These are phyloP conservation scores for Tapirus indicus DNA, from an alignment of 2,797 vertebrate genomes.

Conservation along the genomic window DNA sequence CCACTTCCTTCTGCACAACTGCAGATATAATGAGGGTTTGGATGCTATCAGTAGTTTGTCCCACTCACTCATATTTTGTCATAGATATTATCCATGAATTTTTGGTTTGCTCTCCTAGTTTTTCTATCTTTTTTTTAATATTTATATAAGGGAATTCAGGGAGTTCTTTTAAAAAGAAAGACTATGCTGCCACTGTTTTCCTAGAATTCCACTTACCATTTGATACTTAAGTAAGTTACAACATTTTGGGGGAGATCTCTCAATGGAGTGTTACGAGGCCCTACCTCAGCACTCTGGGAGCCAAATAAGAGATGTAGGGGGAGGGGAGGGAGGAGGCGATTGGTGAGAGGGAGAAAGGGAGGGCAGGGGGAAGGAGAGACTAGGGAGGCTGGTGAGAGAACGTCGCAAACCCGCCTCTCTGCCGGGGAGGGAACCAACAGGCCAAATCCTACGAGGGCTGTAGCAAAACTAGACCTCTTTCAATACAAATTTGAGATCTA, in stretches of 20 bases:
- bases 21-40: neutral
- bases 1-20: neutral
- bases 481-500: neutral
- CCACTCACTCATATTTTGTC: neutral
- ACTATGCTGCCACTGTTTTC: neutral
- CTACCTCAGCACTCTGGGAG: neutral
- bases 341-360: neutral
- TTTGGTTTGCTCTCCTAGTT: neutral
- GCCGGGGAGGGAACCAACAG: neutral
- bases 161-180: neutral
- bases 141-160: neutral
- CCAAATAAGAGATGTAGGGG: neutral
- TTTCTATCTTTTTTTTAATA: too few species aligned
- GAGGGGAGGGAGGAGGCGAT: neutral
- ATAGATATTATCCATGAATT: neutral
- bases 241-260: neutral
- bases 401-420: neutral
- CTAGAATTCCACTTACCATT: neutral
- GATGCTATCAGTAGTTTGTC: neutral
- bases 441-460: neutral
- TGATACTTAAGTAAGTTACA: neutral
- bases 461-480: neutral
- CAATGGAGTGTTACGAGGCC: neutral
- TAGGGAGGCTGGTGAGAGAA: neutral
- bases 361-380: too few species aligned